Conservation (phyloP, 2,888 invertebrate species). For the Phanerotoma sp. region DNA sequence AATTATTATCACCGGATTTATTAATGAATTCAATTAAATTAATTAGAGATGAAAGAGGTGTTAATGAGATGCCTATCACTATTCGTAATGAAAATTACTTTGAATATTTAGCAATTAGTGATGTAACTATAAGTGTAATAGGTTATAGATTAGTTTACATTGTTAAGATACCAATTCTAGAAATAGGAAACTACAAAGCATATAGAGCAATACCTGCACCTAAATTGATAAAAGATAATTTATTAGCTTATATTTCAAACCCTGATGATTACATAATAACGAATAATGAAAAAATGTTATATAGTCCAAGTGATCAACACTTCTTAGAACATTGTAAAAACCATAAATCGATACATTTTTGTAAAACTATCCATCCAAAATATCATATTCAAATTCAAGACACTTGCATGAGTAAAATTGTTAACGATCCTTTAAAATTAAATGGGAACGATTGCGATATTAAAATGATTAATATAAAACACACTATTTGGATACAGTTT, state of each 20-base stretch:
- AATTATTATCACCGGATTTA: slow-evolving; percentile 2
- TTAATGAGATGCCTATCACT: slow-evolving; percentile 1
- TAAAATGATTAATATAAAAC: not conserved
- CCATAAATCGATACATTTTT: slow-evolving; percentile 7
- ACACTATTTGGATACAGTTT: slow-evolving; percentile 17
- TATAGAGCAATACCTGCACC: slow-evolving; percentile 6
- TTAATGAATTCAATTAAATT: slow-evolving; percentile 4
- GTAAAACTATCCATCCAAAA: slow-evolving; percentile 14
- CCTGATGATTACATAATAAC: slow-evolving; percentile 20
- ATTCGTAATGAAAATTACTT: slow-evolving; percentile 6
- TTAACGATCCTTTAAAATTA: slow-evolving; percentile 19
- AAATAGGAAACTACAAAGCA: slow-evolving; percentile 6
- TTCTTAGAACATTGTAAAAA: slow-evolving; percentile 7
- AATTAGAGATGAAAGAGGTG: slow-evolving; percentile 2
- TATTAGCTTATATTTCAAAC: slow-evolving; percentile 7
- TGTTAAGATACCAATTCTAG: slow-evolving; percentile 1
- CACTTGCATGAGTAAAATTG: slow-evolving; percentile 19
- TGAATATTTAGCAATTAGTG: slow-evolving; percentile 3
- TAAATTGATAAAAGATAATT: not conserved
- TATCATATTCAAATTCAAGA: slow-evolving; percentile 18
- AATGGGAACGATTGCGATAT: slow-evolving; percentile 7
- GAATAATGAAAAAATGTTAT: slow-evolving; percentile 16
- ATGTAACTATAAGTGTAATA: slow-evolving; percentile 5
- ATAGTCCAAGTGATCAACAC: slow-evolving; percentile 5
- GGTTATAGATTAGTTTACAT: slow-evolving; percentile 5